Percentiles rank a stretch among this genome's conserved stretches.
Conservation (phyloP, 1,140 invertebrate genomes). For the Anastatus disparis region DNA sequence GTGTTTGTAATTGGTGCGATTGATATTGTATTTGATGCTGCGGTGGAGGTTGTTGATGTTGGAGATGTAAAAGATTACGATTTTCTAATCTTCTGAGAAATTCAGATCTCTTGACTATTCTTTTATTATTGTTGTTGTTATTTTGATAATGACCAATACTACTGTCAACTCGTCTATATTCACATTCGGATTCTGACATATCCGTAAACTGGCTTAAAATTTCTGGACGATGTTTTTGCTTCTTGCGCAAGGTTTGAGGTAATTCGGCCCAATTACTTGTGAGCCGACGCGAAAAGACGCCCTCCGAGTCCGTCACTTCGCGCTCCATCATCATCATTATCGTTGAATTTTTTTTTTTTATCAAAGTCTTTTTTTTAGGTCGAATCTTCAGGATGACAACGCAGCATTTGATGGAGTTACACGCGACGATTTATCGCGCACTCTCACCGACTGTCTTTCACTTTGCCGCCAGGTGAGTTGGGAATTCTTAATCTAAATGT, state of each 20-base stretch:
- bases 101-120: constrained; percentile 58
- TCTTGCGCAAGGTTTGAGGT: constrained; percentile 61
- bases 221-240: constrained; percentile 62
- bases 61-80: constrained; percentile 33
- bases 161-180: constrained; percentile 49
- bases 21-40: neutral
- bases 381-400: neutral
- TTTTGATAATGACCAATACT: constrained; percentile 27
- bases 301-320: constrained; percentile 62
- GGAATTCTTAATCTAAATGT: too few relatives aligned
- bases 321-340: constrained; percentile 56
- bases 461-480: neutral
- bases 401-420: constrained; percentile 1
- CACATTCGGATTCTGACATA: constrained; percentile 56
- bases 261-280: constrained; percentile 64
- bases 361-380: neutral
- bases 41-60: neutral
- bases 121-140: constrained; percentile 38
- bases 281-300: constrained; percentile 58
- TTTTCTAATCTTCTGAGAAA: constrained; percentile 56
- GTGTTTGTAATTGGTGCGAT: neutral
- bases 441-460: neutral
- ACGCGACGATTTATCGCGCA: constrained; percentile 4
- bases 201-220: constrained; percentile 64
- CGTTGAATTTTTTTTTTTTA: neutral